Conservation (phyloP, 2,797 vertebrate species). For the Acropternis orthonyx region DNA sequence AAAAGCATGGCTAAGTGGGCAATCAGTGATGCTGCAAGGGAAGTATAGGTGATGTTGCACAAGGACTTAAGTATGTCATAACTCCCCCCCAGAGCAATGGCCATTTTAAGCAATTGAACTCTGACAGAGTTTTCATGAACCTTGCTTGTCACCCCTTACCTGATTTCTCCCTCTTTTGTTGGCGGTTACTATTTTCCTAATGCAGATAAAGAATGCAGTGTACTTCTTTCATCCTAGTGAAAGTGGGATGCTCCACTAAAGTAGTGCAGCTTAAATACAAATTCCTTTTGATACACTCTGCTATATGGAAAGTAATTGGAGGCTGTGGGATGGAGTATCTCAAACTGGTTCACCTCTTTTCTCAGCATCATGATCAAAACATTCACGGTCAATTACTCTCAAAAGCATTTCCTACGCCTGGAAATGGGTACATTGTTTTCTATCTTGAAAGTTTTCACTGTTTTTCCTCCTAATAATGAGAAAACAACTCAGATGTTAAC, state of each 20-base stretch:
- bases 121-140: background rate
- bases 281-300: background rate
- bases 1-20: background rate
- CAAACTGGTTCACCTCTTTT: background rate
- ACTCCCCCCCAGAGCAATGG: background rate
- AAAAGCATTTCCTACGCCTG: background rate
- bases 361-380: background rate
- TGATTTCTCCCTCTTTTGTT: background rate
- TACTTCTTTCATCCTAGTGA: background rate
- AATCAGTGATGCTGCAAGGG: background rate
- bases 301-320: background rate
- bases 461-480: background rate
- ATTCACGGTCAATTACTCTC: background rate
- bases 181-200: background rate
- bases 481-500: background rate
- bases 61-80: background rate
- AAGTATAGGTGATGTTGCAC: background rate
- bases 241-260: background rate
- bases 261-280: background rate
- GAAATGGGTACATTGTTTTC: background rate
- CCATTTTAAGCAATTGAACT: background rate
- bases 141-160: background rate
- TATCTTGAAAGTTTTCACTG: background rate
- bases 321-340: background rate
- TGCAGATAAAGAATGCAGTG: background rate